Percentiles rank a stretch among this genome's conserved stretches.
Evolutionary conservation across 2,797 vertebrate genomes (phyloP).

Genomic region (Odontamblyopus lacepedii): DNA sequence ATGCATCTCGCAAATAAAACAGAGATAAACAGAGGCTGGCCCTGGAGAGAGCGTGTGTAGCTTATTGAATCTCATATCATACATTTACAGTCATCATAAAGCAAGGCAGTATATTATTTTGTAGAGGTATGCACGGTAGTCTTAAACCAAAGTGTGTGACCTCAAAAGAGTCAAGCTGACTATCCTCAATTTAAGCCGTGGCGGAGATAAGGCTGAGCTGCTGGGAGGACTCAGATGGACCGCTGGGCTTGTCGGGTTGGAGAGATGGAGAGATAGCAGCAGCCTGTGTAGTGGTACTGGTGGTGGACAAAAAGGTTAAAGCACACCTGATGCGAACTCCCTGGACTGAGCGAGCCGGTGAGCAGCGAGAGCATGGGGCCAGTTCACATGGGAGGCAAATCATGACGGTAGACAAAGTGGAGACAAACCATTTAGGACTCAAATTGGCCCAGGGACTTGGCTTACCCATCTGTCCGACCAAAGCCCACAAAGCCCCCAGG

Average conservation of each 20-base stretch:
- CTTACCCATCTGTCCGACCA: conserved; percentile 75
- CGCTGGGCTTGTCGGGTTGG: conserved; percentile 43
- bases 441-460: conserved; percentile 81
- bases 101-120: background rate
- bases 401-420: conserved; percentile 77
- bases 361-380: conserved; percentile 61
- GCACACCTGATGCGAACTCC: conserved; percentile 75
- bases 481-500: conserved; percentile 73
- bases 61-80: conserved; percentile 2
- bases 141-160: background rate
- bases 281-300: conserved; percentile 19
- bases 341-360: conserved; percentile 65
- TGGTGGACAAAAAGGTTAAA: conserved; percentile 56
- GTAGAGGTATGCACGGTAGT: background rate
- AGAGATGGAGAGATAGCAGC: conserved; percentile 38
- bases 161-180: conserved; percentile 11
- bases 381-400: conserved; percentile 70
- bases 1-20: background rate
- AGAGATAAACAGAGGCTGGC: background rate
- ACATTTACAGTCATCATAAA: background rate
- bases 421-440: conserved; percentile 85
- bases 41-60: background rate
- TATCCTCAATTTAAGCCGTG: conserved; percentile 7
- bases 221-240: conserved; percentile 29
- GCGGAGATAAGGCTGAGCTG: conserved; percentile 15